These are phyloP conservation scores for Scolopax bukidnonensis DNA, from an alignment of 2,797 vertebrate species.

Conservation along the genomic window DNA sequence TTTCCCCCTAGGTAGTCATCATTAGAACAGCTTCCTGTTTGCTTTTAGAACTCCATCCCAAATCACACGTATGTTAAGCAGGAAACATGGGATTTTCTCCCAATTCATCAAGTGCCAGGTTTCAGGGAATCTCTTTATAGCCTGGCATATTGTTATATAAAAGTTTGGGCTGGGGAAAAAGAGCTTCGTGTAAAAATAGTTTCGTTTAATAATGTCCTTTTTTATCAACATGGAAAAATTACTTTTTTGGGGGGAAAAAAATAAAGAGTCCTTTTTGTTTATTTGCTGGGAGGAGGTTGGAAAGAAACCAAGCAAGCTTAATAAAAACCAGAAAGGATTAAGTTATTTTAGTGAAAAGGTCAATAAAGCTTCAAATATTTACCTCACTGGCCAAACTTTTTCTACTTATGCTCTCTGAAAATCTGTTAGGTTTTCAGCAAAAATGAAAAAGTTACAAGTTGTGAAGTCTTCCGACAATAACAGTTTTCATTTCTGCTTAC, in stretches of 20 bases:
- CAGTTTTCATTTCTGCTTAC: neutral
- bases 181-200: neutral
- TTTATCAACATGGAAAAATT: neutral
- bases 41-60: neutral
- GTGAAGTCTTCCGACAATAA: neutral
- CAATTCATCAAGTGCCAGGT: neutral
- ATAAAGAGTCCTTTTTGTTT: neutral
- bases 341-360: neutral
- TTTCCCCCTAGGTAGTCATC: constrained; percentile 16
- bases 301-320: neutral
- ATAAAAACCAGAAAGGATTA: neutral
- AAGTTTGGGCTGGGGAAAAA: neutral
- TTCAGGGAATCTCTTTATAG: neutral
- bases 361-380: neutral
- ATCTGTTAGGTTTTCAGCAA: neutral
- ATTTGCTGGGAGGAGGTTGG: neutral
- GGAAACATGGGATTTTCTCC: constrained; percentile 30
- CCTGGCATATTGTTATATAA: neutral
- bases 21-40: constrained; percentile 19
- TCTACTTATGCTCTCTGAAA: neutral
- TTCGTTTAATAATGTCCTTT: neutral
- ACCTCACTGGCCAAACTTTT: neutral
- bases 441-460: neutral
- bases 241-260: neutral
- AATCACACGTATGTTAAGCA: neutral